Evolutionary conservation across 2,113 vertebrate species (phyloP), one percentile per base, ranked within the genome.

Genomic region (Isurus oxyrinchus): DNA sequence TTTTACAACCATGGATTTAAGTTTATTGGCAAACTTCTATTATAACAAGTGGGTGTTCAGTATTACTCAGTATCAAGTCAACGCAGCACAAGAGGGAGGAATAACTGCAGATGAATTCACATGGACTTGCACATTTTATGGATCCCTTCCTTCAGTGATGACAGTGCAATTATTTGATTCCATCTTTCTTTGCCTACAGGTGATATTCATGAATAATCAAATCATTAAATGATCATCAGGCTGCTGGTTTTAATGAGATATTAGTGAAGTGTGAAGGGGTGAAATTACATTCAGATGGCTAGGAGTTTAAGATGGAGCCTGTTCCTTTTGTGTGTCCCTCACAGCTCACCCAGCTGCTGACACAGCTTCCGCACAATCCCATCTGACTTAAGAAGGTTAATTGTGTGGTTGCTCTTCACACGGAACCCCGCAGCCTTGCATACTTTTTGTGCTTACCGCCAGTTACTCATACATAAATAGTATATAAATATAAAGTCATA

Each of bases 171-270:
- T 95, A 95, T 95, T 95, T 95, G 67, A 95, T 95, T 95, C 67
- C 94, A 95, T 95, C 63, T 95, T 67, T 49, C 93, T 69, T 95
- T 95, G 94, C 94, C 94, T 95, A 31, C 67, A 95, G 94, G 94
- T 95, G 94, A 72, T 76, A 95, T 76, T 95, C 94, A 95, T 95
- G 94, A 76, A 95, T 95, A 95, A 95, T 72, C 94, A 76, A 72
- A 72, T 95, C 67, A 35, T 95, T 95, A 95, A 69, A 95, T 6
- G 25, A 95, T 95, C 94, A 95, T 95, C 94, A 95, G 49, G 49
- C 94, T 95, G 94, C 94, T 55, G 94, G 66, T 95, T 67, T 95
- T 95, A 95, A 95, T 95, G 94, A 95, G 94, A 95, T 95, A 95
- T 95, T 95, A 72, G 94, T 95, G 66, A 95, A 95, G 94, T 95